phyloP scores from a whole-genome alignment of 2,113 vertebrate species.

The Piprites chloris region DNA sequence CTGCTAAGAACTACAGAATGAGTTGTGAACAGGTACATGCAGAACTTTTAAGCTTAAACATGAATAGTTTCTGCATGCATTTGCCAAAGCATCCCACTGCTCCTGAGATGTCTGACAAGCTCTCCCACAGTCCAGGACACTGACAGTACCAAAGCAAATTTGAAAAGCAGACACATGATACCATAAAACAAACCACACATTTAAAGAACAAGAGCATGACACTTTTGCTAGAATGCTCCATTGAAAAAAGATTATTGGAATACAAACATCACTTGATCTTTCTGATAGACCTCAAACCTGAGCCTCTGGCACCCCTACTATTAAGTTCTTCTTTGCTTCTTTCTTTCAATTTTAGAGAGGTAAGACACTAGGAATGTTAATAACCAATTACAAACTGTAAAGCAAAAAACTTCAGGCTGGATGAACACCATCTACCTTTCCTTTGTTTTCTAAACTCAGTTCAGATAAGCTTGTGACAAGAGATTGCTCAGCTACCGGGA shows the following conservation, averaged over 20 bases:
- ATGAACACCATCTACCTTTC: neutral
- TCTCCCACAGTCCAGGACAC: neutral
- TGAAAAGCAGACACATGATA: neutral
- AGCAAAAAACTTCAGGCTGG: neutral
- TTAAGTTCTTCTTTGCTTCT: neutral
- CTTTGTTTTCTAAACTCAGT: neutral
- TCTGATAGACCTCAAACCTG: neutral
- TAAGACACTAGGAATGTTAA: neutral
- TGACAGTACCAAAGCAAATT: neutral
- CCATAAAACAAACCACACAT: neutral
- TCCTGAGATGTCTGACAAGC: neutral
- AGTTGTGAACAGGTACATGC: neutral
- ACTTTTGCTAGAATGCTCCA: neutral
- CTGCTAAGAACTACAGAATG: neutral
- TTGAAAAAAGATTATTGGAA: neutral
- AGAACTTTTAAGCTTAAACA: neutral
- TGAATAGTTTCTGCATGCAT: neutral
- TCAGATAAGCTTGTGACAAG: neutral
- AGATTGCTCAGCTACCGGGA: neutral
- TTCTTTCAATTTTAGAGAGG: neutral
- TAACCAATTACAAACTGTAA: neutral
- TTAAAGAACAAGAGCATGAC: neutral
- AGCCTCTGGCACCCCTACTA: neutral
- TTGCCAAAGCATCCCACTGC: neutral
- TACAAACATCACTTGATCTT: neutral